Base-by-base conservation (phyloP, 2,797 vertebrate genomes). In the Pantherophis vulpinus region DNA sequence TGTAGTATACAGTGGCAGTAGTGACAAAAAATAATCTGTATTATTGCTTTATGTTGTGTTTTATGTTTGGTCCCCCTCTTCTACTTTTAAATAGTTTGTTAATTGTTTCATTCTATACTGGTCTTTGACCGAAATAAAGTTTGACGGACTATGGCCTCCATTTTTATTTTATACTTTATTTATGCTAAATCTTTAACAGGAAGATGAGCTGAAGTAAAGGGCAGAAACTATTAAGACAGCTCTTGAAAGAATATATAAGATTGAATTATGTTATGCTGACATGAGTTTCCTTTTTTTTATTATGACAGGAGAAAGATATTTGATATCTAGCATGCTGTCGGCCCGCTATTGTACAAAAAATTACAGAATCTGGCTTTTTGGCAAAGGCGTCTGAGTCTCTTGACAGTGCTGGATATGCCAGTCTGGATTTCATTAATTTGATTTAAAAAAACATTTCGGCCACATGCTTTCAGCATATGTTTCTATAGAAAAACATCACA, bases 201-300 rank as follows among this genome's bases (percentile, higher is more conserved):
- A 37, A 94, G 94, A 66, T 92, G 54, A 27, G 91, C 56, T 18
- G 88, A 89, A 91, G 91, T 47, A 93, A 37, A 88, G 88, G 27
- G 32, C 92, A 87, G 86, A 91, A 56, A 92, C 94, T 91, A 47
- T 94, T 93, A 59, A 92, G 91, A 66, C n/a, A 87, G 92, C 42
- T 54, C 91, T 79, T 14, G 90, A 61, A 96, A 91, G 27, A 90
- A 47, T 51, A 14, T 7, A 42, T 32, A 66, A 91, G 37, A 70
- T 37, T 74, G 42, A 32, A 51, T 93, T 90, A 25, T 9, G 18
- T 90, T 29, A 87, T 92, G 86, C 79, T 74, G 93, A 93, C 56
- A 66, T 37, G 83, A 25, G 32, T 66, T 94, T 94, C 9, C 89
- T 90, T 89, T 90, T 54, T 16, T 54, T 23, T 88, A 42, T 32